Evolutionary conservation across 1,140 invertebrate species (phyloP).

Genomic region (Drosophila virilis): DNA sequence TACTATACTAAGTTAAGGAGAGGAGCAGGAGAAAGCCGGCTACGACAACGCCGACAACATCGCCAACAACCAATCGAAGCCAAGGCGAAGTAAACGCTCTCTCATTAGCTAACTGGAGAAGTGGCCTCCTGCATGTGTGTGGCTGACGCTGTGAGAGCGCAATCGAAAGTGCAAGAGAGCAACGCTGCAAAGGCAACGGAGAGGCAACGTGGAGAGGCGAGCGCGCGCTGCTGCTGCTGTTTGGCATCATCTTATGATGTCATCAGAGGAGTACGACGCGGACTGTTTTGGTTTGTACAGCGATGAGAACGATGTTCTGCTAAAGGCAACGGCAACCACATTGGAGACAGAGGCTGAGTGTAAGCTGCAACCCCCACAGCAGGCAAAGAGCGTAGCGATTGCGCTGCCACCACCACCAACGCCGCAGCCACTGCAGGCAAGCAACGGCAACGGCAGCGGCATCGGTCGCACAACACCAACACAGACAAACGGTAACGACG

Average conservation of each 20-base stretch:
- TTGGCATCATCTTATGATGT: constrained; percentile 92
- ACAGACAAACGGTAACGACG: constrained; percentile 57
- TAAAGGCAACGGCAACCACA: constrained; percentile 86
- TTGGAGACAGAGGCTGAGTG: constrained; percentile 34
- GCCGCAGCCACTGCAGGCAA: constrained; percentile 50
- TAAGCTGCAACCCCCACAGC: constrained; percentile 48
- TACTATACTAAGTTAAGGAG: constrained; percentile 3
- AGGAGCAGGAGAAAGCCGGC: constrained; percentile 31
- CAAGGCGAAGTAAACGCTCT: constrained; percentile 36
- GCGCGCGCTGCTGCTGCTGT: constrained; percentile 69
- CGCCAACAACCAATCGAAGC: constrained; percentile 40
- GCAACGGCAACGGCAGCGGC: constrained; percentile 60
- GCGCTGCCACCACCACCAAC: constrained; percentile 24
- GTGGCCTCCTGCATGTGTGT: constrained; percentile 49
- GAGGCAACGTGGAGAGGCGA: constrained; percentile 45
- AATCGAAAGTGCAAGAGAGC: constrained; percentile 45
- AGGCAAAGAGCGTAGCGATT: constrained; percentile 37
- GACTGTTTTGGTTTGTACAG: constrained; percentile 95
- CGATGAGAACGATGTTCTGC: constrained; percentile 91
- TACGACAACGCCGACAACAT: constrained; percentile 11
- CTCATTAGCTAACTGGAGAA: constrained; percentile 44
- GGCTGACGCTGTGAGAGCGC: constrained; percentile 44
- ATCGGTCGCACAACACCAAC: constrained; percentile 32
- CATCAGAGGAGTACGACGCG: constrained; percentile 95
- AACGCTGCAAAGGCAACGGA: constrained; percentile 32